Evolutionary conservation across 2,888 invertebrate genomes (phyloP).

Genomic region (Cryptus armator): DNA sequence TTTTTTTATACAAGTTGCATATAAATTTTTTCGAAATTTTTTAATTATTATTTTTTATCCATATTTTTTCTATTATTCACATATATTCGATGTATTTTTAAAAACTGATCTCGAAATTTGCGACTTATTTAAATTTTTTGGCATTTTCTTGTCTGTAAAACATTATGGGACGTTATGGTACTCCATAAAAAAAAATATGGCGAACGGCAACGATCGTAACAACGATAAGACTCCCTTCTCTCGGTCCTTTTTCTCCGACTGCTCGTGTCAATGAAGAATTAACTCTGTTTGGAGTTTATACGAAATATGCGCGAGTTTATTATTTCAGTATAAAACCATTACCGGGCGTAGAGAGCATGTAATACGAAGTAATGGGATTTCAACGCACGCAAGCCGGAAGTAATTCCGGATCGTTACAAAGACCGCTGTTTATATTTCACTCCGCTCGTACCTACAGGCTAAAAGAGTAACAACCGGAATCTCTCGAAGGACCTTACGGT

Average conservation of each 20-base stretch:
- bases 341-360: neutral
- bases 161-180: neutral
- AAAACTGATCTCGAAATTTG: no score
- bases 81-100: no score
- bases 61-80: no score
- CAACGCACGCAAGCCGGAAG: slow-evolving; percentile 57
- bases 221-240: no score
- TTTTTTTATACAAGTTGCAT: no score
- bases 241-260: neutral
- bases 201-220: neutral
- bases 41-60: no score
- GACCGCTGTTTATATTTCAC: slow-evolving; percentile 50
- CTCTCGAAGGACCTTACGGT: neutral
- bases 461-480: slow-evolving; percentile 9
- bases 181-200: neutral
- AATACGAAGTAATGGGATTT: neutral
- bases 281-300: slow-evolving; percentile 3
- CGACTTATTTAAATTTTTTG: no score
- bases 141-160: no score
- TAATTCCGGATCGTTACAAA: slow-evolving; percentile 50
- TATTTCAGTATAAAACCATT: neutral
- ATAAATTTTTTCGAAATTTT: no score
- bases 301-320: neutral
- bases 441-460: neutral
- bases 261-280: slow-evolving; percentile 31